Base-by-base conservation (phyloP, 1,140 invertebrate genomes). In the Platyura marginata region DNA sequence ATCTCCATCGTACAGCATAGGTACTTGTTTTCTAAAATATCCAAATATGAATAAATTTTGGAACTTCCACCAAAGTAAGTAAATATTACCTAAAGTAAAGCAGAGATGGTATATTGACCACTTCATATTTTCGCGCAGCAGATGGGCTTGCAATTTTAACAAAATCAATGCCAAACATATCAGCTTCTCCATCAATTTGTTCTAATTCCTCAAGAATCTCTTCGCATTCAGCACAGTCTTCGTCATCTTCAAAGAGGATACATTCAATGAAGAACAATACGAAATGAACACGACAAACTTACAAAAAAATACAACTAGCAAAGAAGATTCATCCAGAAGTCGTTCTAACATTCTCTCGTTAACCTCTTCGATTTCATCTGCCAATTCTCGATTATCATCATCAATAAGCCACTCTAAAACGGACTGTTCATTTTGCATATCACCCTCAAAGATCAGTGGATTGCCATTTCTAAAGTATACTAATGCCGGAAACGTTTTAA, bases 401-500 rank as follows among this genome's bases (percentile, higher is more conserved):
- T 93, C 89, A 45, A 87, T 83, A 1, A 94, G 62, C 89, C 89
- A 94, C 63, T 94, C 88, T 29, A 92, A 63, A 9, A 91, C 83
- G 1, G 82, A 85, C 49, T 88, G 79, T 65, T 90, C 86, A 56
- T 89, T 89, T 64, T 90, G 84, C 16, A 93, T 62, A 64, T 93
- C 88, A 25, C 87, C 87, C 74, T 93, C 89, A 61, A 84, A 95
- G 8, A 93, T 61, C 35, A 95, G 65, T 15, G 90, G 90, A 71
- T 93, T 94, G 48, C 89, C 89, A 58, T 93, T 94, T 53, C 75
- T 66, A 61, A 93, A 93, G 55, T 92, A 92, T 2, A 91, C 85
- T 47, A 94, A 70, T 19, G 88, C 89, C 3, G 89, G 90, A 58
- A 90, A 92, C 21, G 88, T 93, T 62, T 92, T 92, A 41, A 95